Percentiles rank a stretch among this genome's conserved stretches.
phyloP scores from a whole-genome alignment of 2,888 invertebrate species.

The Drosophila stalkeri region DNA sequence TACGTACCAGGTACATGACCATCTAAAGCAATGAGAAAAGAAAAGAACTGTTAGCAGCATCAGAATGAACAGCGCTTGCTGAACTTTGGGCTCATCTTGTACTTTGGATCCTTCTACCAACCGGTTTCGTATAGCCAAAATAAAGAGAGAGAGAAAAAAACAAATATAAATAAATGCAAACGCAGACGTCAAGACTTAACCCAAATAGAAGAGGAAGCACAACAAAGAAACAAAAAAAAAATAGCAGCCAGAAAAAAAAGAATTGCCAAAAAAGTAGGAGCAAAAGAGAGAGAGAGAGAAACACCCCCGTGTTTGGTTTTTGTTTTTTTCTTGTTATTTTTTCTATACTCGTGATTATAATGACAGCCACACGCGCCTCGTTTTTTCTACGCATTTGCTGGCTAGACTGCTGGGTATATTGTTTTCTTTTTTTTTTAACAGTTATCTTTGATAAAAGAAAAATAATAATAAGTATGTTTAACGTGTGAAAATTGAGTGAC shows the following conservation, averaged over 20 bases:
- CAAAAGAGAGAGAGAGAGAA: conserved; percentile 6
- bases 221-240: conserved; percentile 22
- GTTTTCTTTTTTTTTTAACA: neutral
- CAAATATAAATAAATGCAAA: conserved; percentile 15
- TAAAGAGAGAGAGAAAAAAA: neutral
- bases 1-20: conserved; percentile 21
- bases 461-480: neutral
- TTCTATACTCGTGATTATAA: conserved; percentile 42
- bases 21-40: conserved; percentile 16
- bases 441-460: neutral
- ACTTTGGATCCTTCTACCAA: conserved; percentile 54
- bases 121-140: conserved; percentile 11
- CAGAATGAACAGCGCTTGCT: conserved; percentile 10
- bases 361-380: conserved; percentile 56
- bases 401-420: conserved; percentile 39
- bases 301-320: conserved; percentile 30
- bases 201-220: conserved; percentile 37
- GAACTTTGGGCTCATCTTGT: conserved; percentile 45
- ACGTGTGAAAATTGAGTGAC: neutral
- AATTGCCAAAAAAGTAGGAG: conserved; percentile 3
- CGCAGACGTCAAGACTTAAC: conserved; percentile 63
- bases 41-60: conserved; percentile 24
- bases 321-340: conserved; percentile 9
- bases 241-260: neutral
- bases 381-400: conserved; percentile 16